These are phyloP conservation scores for Alligator sinensis DNA, from an alignment of 2,113 vertebrate species.

Conservation along the genomic window DNA sequence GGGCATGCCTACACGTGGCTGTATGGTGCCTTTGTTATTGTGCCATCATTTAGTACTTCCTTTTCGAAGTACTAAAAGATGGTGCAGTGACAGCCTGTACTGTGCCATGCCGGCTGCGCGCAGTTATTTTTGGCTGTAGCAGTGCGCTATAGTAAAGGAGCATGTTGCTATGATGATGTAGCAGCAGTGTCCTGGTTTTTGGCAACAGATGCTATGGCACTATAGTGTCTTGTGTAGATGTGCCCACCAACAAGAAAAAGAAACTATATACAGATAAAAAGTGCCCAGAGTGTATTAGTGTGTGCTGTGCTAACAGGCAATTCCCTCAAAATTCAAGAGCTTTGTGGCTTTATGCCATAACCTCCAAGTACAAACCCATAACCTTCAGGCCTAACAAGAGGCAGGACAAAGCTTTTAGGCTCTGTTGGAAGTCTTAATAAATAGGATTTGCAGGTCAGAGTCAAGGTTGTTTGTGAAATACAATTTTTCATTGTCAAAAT, in stretches of 20 bases:
- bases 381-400: background rate
- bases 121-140: too few relatives aligned
- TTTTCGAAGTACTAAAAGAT: too few relatives aligned
- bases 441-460: background rate
- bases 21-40: too few relatives aligned
- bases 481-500: background rate
- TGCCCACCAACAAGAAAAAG: background rate
- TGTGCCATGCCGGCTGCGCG: too few relatives aligned
- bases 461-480: background rate
- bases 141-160: too few relatives aligned
- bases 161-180: too few relatives aligned
- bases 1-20: too few relatives aligned
- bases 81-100: too few relatives aligned
- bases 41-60: too few relatives aligned
- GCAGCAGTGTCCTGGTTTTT: too few relatives aligned
- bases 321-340: background rate
- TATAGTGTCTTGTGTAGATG: too few relatives aligned
- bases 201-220: too few relatives aligned
- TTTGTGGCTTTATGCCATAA: background rate
- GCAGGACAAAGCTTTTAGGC: rapidly evolving
- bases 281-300: background rate
- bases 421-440: background rate
- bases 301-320: background rate
- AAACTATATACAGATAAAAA: background rate
- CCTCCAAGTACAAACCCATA: background rate